Conservation (phyloP, 2,113 vertebrate genomes). For the Epinephelus cyanopodus region DNA sequence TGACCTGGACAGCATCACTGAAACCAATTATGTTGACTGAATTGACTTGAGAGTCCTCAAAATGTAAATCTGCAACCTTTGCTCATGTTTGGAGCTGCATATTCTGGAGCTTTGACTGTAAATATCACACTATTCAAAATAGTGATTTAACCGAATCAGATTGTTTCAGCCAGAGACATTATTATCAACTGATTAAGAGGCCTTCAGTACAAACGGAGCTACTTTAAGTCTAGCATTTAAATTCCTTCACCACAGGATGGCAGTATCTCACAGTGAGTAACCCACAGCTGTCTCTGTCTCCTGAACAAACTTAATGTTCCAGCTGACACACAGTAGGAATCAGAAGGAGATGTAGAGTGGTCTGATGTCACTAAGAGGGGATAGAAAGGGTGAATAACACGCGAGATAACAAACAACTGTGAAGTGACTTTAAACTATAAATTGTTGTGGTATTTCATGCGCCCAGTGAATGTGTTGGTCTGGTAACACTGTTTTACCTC, state of each 20-base stretch:
- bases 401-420: neutral
- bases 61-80: neutral
- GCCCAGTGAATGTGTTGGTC: neutral
- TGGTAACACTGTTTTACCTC: neutral
- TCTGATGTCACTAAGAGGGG: neutral
- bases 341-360: neutral
- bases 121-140: neutral
- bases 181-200: too few relatives aligned
- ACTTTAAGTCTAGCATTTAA: neutral
- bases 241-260: conserved; percentile 57
- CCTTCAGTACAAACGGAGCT: neutral
- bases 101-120: neutral
- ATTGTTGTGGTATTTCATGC: too few relatives aligned
- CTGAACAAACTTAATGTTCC: neutral
- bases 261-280: conserved; percentile 23
- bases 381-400: neutral
- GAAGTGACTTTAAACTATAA: neutral
- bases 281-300: too few relatives aligned
- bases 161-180: too few relatives aligned
- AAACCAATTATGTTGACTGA: neutral
- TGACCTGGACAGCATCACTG: neutral
- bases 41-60: neutral
- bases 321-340: conserved; percentile 3
- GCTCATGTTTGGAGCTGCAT: neutral
- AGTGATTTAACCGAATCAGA: too few relatives aligned